phyloP scores from a whole-genome alignment of 2,797 vertebrate genomes.

The Mormyrops attenuatus region DNA sequence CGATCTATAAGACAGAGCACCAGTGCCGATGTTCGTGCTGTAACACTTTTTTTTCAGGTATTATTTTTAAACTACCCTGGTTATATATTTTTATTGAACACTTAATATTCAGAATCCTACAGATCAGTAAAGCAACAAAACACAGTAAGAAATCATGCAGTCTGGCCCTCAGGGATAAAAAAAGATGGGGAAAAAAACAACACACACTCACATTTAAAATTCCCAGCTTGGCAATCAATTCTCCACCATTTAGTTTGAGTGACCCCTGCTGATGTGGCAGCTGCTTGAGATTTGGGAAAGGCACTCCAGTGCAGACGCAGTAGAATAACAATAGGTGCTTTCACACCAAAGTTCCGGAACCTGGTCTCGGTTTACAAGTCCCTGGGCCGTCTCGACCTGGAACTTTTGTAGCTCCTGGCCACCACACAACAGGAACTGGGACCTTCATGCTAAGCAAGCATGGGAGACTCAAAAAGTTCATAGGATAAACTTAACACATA shows the following conservation, averaged over 20 bases:
- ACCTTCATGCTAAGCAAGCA: neutral
- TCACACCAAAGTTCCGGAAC: neutral
- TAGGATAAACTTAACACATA: neutral
- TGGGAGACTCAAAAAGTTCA: neutral
- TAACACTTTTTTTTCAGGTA: neutral
- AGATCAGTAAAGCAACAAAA: neutral
- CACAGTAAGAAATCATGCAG: neutral
- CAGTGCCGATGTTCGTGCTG: neutral
- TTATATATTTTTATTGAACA: neutral
- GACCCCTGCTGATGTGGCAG: constrained; percentile 40
- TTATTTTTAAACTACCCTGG: neutral
- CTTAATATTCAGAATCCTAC: neutral
- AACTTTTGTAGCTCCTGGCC: neutral
- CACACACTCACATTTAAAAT: neutral
- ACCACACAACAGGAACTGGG: neutral
- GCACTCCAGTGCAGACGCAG: constrained; percentile 36
- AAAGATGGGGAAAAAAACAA: neutral
- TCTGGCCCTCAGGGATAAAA: neutral
- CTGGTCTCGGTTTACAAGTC: neutral
- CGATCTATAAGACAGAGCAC: neutral
- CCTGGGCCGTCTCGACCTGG: neutral
- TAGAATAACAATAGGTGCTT: neutral
- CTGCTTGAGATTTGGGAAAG: constrained; percentile 39
- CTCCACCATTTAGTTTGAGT: constrained; percentile 56
- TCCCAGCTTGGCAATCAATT: constrained; percentile 46